These are phyloP conservation scores for Helostoma temminkii DNA, from an alignment of 2,797 vertebrate genomes.

Conservation along the genomic window DNA sequence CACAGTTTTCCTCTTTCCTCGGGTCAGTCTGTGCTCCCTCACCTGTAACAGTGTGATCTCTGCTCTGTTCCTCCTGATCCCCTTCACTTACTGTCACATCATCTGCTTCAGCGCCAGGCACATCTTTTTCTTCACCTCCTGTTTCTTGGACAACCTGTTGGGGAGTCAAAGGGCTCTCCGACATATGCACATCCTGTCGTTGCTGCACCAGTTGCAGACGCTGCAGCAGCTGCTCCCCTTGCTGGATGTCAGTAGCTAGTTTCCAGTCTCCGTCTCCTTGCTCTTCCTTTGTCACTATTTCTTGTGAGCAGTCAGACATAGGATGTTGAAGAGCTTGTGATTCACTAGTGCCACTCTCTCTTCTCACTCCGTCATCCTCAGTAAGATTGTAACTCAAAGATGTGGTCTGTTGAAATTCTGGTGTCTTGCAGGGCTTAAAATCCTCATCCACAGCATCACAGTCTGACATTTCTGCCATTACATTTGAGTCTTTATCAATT, in stretches of 20 bases:
- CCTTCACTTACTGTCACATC: constrained; percentile 11
- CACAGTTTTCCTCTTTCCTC: constrained; percentile 18
- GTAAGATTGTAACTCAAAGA: constrained; percentile 48
- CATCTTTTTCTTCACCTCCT: constrained; percentile 13
- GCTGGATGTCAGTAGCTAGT: constrained; percentile 66
- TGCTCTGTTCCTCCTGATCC: constrained; percentile 11
- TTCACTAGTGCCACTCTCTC: constrained; percentile 44
- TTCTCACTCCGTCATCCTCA: constrained; percentile 52
- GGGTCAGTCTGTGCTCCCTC: constrained; percentile 1
- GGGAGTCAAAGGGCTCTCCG: constrained; percentile 26
- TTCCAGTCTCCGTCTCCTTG: constrained; percentile 26
- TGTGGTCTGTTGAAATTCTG: constrained; percentile 14
- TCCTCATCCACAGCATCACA: not conserved
- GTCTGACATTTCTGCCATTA: not conserved
- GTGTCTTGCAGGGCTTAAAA: constrained; percentile 8
- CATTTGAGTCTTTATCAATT: constrained; percentile 20
- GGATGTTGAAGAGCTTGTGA: constrained; percentile 1
- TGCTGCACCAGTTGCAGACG: constrained; percentile 73
- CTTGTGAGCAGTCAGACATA: constrained; percentile 21
- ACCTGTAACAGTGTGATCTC: constrained; percentile 2
- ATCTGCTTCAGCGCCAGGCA: constrained; percentile 9
- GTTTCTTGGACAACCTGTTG: constrained; percentile 29
- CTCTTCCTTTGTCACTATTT: constrained; percentile 8
- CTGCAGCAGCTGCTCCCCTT: constrained; percentile 79
- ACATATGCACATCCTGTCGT: constrained; percentile 59